A percentile compares a stretch with the other conserved stretches of the same genome.
Evolutionary conservation across 2,797 vertebrate species (phyloP).

Genomic region (Hydrophis major): DNA sequence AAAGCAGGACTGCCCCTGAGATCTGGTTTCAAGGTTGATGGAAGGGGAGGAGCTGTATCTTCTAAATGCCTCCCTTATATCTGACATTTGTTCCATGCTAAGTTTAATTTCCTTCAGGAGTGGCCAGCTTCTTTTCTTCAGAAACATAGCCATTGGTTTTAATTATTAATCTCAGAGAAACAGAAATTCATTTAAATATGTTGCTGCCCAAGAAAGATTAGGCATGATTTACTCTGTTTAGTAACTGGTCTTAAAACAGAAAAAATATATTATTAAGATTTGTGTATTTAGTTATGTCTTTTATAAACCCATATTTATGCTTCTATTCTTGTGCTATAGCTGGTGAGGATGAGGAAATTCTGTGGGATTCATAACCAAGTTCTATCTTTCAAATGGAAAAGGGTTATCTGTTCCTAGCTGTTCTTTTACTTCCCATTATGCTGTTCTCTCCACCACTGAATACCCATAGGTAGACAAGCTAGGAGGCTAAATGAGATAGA

Average conservation of each 20-base stretch:
- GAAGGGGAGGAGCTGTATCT: neutral
- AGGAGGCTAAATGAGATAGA: neutral
- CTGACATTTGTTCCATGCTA: neutral
- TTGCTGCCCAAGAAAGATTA: neutral
- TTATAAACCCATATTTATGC: neutral
- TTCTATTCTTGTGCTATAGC: neutral
- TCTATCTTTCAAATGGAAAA: neutral
- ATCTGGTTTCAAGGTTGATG: neutral
- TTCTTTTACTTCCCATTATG: neutral
- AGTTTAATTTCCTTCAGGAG: neutral
- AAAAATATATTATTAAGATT: slow-evolving; percentile 24
- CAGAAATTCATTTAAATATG: slow-evolving; percentile 28
- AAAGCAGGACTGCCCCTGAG: neutral
- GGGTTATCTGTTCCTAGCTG: neutral
- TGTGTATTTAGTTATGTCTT: slow-evolving; percentile 26
- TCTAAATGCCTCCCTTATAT: neutral
- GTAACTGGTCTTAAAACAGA: slow-evolving; percentile 30
- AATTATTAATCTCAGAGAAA: slow-evolving; percentile 29
- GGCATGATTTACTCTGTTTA: neutral
- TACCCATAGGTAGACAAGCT: neutral
- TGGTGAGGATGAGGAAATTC: too few relatives aligned
- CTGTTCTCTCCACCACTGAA: neutral
- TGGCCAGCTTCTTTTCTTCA: neutral
- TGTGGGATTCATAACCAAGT: neutral
- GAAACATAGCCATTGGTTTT: slow-evolving; percentile 1